Base-by-base conservation (phyloP, 2,113 vertebrate genomes). In the Buteo buteo region DNA sequence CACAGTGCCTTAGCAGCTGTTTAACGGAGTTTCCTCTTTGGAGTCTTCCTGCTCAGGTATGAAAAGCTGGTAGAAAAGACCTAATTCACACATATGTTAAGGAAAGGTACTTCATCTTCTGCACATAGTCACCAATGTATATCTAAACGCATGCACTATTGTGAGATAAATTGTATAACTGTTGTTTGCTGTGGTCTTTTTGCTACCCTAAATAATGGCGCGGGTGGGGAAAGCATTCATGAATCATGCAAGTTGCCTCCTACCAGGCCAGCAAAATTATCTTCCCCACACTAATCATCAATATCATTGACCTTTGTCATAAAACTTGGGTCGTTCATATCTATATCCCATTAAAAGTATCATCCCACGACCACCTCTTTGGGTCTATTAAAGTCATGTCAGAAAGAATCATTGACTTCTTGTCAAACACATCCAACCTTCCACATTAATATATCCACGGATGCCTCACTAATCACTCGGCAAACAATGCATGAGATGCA, bases 381-480 rank as follows among this genome's bases (percentile, higher is more conserved):
- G 32, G 72, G 95, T 97, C 96, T 96, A 98, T 98, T 98, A 98
- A 98, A 97, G 96, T 98, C 76, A 49, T 91, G 95, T 98, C 97
- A 98, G 96, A 97, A 98, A 97, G 96, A 98, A 97, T 97, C 96
- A 98, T 96, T 97, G 97, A 98, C 97, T 98, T 98, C 96, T 97
- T 98, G 97, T 98, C 97, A 98, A 97, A 97, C 81, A 96, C 62
- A 96, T 96, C 90, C 95, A 96, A 81, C 71, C 95, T 98, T 97
- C 93, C 69, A 90, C 94, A 93, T 96, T 97, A 98, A 97, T 97
- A 90, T 91, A 96, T 74, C 82, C 87, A 88, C 28, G 40, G 88
- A 96, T 92, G 87, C 73, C 62, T 94, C 93, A 73, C 94, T 97
- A 98, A 97, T 97, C 97, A 95, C 88, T 88, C 78, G 82, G 74